These are phyloP conservation scores for Lipotes vexillifer DNA, from an alignment of 2,113 vertebrate genomes.

Conservation along the genomic window DNA sequence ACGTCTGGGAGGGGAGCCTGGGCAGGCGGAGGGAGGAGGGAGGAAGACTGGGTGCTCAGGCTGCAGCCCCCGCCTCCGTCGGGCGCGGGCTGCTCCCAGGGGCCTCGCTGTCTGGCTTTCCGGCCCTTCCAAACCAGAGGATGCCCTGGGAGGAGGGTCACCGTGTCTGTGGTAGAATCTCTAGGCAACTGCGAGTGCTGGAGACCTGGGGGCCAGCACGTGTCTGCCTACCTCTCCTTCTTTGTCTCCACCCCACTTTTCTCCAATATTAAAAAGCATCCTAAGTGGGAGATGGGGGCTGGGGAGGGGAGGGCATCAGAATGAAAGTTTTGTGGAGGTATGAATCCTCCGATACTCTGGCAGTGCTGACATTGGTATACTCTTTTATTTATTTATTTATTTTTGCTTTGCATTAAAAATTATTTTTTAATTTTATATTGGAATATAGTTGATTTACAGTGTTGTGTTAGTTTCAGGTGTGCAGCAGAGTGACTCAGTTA, in stretches of 20 bases:
- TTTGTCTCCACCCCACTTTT: not conserved
- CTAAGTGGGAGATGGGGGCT: not conserved
- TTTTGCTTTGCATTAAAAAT: too few species aligned
- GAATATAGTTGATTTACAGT: too few species aligned
- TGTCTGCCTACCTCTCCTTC: not conserved
- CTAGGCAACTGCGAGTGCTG: not conserved
- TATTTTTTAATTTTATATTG: too few species aligned
- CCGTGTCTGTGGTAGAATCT: not conserved
- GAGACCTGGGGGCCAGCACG: not conserved
- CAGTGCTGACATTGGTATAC: not conserved
- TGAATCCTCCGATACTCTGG: not conserved
- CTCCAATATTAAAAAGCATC: not conserved
- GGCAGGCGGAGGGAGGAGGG: not conserved
- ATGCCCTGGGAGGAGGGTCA: not conserved
- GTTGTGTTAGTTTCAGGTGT: too few species aligned
- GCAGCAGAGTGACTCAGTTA: too few species aligned
- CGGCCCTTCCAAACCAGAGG: not conserved
- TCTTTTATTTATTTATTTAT: not conserved
- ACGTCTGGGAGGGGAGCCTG: not conserved
- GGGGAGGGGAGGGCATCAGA: not conserved
- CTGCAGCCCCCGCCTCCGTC: not conserved
- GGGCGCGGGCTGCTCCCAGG: not conserved
- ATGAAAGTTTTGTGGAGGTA: not conserved
- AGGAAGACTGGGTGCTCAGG: rapidly evolving
- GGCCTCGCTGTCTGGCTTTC: not conserved